These are phyloP conservation scores for Drosophila takahashii DNA, from an alignment of 1,140 invertebrate species.

Conservation along the genomic window DNA sequence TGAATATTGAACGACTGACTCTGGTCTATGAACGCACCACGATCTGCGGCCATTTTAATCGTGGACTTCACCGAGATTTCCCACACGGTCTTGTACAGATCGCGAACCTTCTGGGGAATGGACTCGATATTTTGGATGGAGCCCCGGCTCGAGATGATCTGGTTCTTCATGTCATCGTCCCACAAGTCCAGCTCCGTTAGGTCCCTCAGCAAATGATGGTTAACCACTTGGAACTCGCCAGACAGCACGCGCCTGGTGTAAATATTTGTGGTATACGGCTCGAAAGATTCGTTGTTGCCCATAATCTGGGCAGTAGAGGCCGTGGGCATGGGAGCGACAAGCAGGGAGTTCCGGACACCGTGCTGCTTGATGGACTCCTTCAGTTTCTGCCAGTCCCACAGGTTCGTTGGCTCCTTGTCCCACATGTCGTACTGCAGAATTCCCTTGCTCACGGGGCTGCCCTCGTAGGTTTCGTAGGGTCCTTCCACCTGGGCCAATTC, in stretches of 20 bases:
- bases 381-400: slow-evolving; percentile 95
- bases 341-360: slow-evolving; percentile 97
- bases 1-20: slow-evolving; percentile 99
- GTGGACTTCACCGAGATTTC: slow-evolving; percentile 98
- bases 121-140: slow-evolving; percentile 96
- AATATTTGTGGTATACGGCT: slow-evolving; percentile 99
- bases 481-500: slow-evolving; percentile 96
- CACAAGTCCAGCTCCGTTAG: slow-evolving; percentile 95
- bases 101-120: slow-evolving; percentile 96
- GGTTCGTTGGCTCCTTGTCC: slow-evolving; percentile 92
- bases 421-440: slow-evolving; percentile 99
- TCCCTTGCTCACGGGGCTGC: slow-evolving; percentile 97
- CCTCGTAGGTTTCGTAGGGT: slow-evolving; percentile 95
- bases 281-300: slow-evolving; percentile 99
- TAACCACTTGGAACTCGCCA: slow-evolving; percentile 96
- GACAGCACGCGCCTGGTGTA: slow-evolving; percentile 97
- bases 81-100: slow-evolving; percentile 99
- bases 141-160: slow-evolving; percentile 95
- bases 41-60: slow-evolving; percentile 98
- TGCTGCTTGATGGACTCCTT: slow-evolving; percentile 95
- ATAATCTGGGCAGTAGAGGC: slow-evolving; percentile 99
- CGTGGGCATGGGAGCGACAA: slow-evolving; percentile 99
- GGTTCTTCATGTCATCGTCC: slow-evolving; percentile 98
- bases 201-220: slow-evolving; percentile 98
- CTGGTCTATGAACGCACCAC: slow-evolving; percentile 99